Evolutionary conservation across 2,113 vertebrate species (phyloP).

Genomic region (Apteryx mantelli): DNA sequence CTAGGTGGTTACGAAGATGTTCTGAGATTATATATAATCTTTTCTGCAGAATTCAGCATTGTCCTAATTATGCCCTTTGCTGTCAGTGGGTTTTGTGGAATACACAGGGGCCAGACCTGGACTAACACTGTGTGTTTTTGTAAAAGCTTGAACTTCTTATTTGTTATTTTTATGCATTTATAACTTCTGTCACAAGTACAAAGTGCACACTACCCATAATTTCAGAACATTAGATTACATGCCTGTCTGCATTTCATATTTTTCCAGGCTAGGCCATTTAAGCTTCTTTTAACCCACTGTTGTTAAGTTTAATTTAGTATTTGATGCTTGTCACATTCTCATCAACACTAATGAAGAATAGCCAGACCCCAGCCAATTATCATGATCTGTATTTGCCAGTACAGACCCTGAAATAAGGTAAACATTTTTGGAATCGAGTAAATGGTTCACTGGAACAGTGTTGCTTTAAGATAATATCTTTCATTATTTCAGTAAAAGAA

Average conservation of each 20-base stretch:
- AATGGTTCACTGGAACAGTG: neutral
- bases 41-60: neutral
- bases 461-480: neutral
- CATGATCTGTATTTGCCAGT: neutral
- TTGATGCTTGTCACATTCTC: neutral
- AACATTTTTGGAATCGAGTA: neutral
- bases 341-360: neutral
- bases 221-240: neutral
- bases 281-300: neutral
- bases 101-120: neutral
- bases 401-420: neutral
- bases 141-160: neutral
- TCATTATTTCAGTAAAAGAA: neutral
- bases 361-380: neutral
- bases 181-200: neutral
- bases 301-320: neutral
- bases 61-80: neutral
- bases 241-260: neutral
- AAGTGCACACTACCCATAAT: neutral
- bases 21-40: neutral
- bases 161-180: neutral
- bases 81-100: neutral
- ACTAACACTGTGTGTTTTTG: neutral
- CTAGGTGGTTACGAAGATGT: neutral
- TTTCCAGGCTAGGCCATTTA: neutral